Base-by-base conservation (phyloP, 2,888 invertebrate species). In the Diarsia rubi region DNA sequence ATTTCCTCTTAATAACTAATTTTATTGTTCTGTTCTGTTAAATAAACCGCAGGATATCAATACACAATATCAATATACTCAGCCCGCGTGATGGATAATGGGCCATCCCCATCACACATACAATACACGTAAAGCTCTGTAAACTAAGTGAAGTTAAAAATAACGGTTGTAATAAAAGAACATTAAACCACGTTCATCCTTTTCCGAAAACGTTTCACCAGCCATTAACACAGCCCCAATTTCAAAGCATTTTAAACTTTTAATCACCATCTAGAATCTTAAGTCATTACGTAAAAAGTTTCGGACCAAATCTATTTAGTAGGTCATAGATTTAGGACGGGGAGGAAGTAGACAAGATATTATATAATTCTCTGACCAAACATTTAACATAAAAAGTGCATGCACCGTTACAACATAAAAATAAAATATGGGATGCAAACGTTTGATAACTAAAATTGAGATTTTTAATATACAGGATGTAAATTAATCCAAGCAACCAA, bases 221-320 rank as follows among this genome's bases (percentile, higher is more conserved):
- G 21, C 9, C 47, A 60, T 72, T 79, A 64, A 49, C 11, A 52
- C 37, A 42, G 31, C 37, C 57, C 45, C 42, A 37, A 27, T 16
- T 54, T 14, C n/a, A 63, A 64, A 69, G 31, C 52, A 37, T 64
- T 77, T 68, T 16, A 69, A 72, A 79, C 31, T 78, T 78, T 14
- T 49, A 57, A 65, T 72, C 72, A 19, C 4, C 47, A 52, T 31
- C 60, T 42, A 16, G 54, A 49, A 69, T 60, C 73, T 72, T n/a
- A 24, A 62, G 42, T 44, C 19, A 49, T 69, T 69, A 69, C 12
- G 14, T n/a, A 14, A 24, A 6, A 19, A 57, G 31, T 73, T 78
- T 59, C 19, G n/a, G 54, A 21, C 21, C 2, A 14, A 69, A 57
- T 63, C 31, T 60, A 27, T 52, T 63, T 52, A 52, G 57, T 70